These are phyloP conservation scores for Capitella teleta DNA, from an alignment of 1,140 invertebrate species.

Conservation along the genomic window DNA sequence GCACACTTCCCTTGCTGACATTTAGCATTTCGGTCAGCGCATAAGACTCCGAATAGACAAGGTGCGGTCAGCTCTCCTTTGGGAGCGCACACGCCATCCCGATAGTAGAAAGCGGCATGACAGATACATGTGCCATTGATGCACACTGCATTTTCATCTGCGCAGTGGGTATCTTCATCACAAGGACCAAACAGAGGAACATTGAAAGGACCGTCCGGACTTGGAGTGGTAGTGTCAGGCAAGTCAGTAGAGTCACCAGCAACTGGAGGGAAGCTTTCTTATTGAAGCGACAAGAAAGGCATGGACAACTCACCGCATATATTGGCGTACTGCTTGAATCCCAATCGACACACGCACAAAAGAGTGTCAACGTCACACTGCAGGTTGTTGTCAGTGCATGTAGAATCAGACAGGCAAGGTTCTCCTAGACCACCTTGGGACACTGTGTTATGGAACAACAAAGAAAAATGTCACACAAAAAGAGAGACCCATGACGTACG, in stretches of 20 bases:
- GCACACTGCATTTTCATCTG: conserved; percentile 3
- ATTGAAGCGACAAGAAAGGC: background rate
- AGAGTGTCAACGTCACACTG: too few relatives aligned
- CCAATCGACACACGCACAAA: too few relatives aligned
- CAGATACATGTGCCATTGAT: conserved; percentile 8
- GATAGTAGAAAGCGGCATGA: conserved; percentile 1
- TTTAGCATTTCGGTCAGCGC: background rate
- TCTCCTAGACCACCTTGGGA: too few relatives aligned
- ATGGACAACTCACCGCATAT: too few relatives aligned
- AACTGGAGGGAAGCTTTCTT: background rate
- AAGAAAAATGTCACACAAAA: background rate
- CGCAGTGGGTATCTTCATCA: background rate
- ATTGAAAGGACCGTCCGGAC: background rate
- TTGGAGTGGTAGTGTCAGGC: background rate
- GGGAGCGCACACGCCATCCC: background rate
- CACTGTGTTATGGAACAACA: background rate
- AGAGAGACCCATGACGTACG: background rate
- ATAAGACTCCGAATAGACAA: background rate
- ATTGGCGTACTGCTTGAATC: too few relatives aligned
- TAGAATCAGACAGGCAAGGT: too few relatives aligned
- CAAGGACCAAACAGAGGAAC: background rate
- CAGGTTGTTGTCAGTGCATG: too few relatives aligned
- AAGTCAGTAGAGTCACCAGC: background rate
- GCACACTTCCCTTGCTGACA: background rate
- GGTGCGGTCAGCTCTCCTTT: background rate